Percentiles rank a stretch among this genome's conserved stretches.
phyloP scores from a whole-genome alignment of 2,113 vertebrate species.

The Prionailurus viverrinus region DNA sequence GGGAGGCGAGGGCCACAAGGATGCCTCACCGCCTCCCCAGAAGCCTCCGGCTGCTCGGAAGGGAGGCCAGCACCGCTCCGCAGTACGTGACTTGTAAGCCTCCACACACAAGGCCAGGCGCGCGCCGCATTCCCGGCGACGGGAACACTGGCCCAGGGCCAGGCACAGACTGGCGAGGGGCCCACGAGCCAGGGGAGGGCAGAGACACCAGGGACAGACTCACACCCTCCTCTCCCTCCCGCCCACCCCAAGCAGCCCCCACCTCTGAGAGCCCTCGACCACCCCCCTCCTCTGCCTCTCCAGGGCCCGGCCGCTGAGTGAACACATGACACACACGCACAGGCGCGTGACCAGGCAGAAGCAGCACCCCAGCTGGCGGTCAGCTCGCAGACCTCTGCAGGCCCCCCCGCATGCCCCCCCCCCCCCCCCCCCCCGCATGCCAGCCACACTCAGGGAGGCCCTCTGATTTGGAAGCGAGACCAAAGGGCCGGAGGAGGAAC shows the following conservation, averaged over 20 bases:
- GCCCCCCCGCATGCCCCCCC: too few species aligned
- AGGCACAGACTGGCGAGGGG: accelerated
- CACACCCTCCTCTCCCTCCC: not conserved
- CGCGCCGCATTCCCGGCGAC: not conserved
- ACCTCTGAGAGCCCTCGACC: not conserved
- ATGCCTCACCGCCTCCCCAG: not conserved
- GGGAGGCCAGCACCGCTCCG: not conserved
- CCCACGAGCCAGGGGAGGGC: accelerated
- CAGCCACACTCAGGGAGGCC: not conserved
- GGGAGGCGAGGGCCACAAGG: not conserved
- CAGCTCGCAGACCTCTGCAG: not conserved
- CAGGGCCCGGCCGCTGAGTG: not conserved
- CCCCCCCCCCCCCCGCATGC: too few species aligned
- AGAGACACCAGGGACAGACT: accelerated
- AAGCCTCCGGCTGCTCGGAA: not conserved
- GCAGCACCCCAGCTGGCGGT: not conserved
- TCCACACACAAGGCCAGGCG: accelerated
- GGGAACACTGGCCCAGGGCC: not conserved
- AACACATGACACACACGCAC: not conserved
- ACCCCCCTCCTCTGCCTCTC: not conserved
- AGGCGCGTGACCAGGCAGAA: not conserved
- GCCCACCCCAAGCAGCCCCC: too few species aligned
- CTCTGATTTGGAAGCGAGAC: not conserved
- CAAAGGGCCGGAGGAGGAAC: not conserved
- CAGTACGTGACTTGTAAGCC: not conserved